phyloP scores from a whole-genome alignment of 2,113 vertebrate genomes.

The Neotoma lepida region DNA sequence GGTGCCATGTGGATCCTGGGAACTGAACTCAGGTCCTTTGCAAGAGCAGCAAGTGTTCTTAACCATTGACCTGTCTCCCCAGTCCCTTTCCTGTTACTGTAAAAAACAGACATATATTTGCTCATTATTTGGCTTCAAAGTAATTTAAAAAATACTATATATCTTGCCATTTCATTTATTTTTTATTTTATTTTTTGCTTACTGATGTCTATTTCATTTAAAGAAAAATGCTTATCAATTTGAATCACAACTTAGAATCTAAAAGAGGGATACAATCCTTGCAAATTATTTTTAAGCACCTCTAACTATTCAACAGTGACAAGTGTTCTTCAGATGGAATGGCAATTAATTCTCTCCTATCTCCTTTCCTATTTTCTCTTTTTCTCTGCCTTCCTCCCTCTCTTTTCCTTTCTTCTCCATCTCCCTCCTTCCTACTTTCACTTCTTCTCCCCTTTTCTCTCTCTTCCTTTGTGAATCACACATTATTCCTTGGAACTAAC shows the following conservation, averaged over 20 bases:
- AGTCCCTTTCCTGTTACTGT: not conserved
- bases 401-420: not conserved
- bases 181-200: not conserved
- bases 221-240: not conserved
- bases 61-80: not conserved
- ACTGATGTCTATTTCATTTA: not conserved
- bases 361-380: not conserved
- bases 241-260: not conserved
- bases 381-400: not conserved
- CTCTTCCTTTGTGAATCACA: not conserved
- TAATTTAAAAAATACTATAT: not conserved
- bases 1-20: not conserved
- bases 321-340: not conserved
- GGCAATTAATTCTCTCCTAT: not conserved
- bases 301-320: not conserved
- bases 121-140: slow-evolving; percentile 8
- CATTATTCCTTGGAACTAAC: not conserved
- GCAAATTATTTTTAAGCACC: not conserved
- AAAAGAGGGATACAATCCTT: not conserved
- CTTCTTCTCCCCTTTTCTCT: not conserved
- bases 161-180: not conserved
- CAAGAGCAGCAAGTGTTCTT: not conserved
- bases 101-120: not conserved
- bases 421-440: not conserved
- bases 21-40: not conserved